Evolutionary conservation across 2,888 invertebrate genomes (phyloP), one percentile per base, ranked within the genome.

Genomic region (Trachelus iudaicus): DNA sequence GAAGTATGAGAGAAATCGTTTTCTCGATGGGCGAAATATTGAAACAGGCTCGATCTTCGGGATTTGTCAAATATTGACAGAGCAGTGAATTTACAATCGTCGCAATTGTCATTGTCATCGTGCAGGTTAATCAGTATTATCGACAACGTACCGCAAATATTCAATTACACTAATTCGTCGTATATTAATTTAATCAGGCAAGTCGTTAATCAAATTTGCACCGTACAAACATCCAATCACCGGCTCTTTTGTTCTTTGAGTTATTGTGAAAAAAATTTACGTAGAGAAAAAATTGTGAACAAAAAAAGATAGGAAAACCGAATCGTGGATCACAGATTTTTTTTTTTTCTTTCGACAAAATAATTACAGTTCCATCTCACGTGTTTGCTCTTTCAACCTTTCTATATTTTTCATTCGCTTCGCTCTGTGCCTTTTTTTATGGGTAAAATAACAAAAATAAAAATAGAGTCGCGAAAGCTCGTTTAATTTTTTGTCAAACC

Each of bases 161-260:
- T 82, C 80, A 79, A 81, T 83, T 83, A 83, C 83, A 83, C 80
- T 82, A 81, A 83, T 82, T 81, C 79, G 75, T 76, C 79, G 79
- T 34, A 35, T 77, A 82, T 81, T 82, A 81, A 81, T 82, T 79
- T 40, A 31, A 76, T 78, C 40, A 34, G 13, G 69, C n/a, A 30
- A 69, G 23, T 74, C 40, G 75, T 30, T 69, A 13, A 35, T 69
- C n/a, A 69, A 73, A 79, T 81, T 83, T 81, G 34, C 78, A 33
- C 37, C n/a, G 77, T 40, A 35, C 76, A 71, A 82, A 80, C 71
- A 37, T 80, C 69, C 80, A 75, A 81, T 79, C 78, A 76, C 31
- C 30, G 40, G 23, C 76, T 69, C 69, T 69, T 69, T 37, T 76
- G 40, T 76, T 74, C 69, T 76, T 30, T 35, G 23, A 75, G 79